Conservation (phyloP, 2,113 vertebrate species). For the Tympanuchus pallidicinctus region DNA sequence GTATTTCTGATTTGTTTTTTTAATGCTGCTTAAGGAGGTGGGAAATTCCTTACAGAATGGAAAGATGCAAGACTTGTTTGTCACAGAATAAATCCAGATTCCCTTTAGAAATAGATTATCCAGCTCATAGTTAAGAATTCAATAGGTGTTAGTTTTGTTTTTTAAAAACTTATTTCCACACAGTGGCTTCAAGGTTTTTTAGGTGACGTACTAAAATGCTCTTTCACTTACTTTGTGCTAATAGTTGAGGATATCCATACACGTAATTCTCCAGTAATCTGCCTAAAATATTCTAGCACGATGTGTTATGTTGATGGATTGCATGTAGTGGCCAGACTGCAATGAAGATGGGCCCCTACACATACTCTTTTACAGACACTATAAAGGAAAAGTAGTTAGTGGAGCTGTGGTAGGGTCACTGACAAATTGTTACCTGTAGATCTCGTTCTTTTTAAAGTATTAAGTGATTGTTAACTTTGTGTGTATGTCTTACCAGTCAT, state of each 20-base stretch:
- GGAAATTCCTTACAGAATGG: neutral
- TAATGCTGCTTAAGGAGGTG: neutral
- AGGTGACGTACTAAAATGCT: neutral
- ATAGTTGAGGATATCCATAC: neutral
- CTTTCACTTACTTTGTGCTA: neutral
- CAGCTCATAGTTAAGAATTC: neutral
- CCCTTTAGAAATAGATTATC: neutral
- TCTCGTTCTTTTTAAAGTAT: neutral
- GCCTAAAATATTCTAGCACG: neutral
- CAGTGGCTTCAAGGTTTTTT: neutral
- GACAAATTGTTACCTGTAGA: neutral
- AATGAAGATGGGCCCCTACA: neutral
- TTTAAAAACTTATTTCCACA: neutral
- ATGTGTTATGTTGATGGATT: neutral
- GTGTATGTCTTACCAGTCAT: slow-evolving; percentile 80
- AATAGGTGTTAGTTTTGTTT: neutral
- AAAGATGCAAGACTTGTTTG: neutral
- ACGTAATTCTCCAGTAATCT: neutral
- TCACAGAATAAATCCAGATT: neutral
- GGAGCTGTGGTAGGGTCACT: neutral
- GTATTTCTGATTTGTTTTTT: neutral
- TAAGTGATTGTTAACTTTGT: neutral
- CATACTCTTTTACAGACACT: neutral
- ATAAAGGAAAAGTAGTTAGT: neutral
- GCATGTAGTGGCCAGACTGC: neutral